Base-by-base conservation (phyloP, 2,888 invertebrate species). In the Scaptomyza polygonia region DNA sequence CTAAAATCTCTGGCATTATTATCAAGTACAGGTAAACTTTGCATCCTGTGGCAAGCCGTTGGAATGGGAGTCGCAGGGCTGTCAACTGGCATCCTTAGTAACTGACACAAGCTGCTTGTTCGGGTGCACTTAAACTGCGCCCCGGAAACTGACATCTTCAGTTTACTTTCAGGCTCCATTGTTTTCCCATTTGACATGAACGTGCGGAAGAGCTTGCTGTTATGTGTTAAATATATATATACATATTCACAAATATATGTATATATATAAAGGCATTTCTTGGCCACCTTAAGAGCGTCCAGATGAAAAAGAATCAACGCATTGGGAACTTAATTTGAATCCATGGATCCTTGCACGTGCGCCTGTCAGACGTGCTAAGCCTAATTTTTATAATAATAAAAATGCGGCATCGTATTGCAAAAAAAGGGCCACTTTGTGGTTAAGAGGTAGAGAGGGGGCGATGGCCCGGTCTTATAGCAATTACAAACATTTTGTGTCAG, bases 401-500 rank as follows among this genome's bases (percentile, higher is more conserved):
- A 84, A 84, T 69, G 66, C 51, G 56, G 72, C 72, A 65, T 67
- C 65, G 62, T 44, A 79, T 81, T 79, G 71, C 78, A 76, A 25
- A 25, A 49, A 34, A 16, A 9, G 4, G 57, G 48, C 51, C 68
- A 64, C 59, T 76, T 85, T 86, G 82, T 52, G 82, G 82, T 82
- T 80, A 62, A 65, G 61, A 5, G 25, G 5, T 16, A 5, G 39
- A n/a, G n/a, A n/a, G 16, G 0, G 6, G 43, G 36, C 25, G 12
- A 11, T 39, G 48, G 56, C 40, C 40, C 40, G 58, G 58, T 65
- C 67, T 73, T 53, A 59, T 64, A 64, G 80, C 80, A 88, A 87
- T 87, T 88, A 87, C 72, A 78, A 76, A 16, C 82, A 86, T 87
- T 87, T 87, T 87, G 84, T 87, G 87, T 87, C 88, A 84, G 87